A percentile compares a stretch with the other conserved stretches of the same genome.
phyloP scores from a whole-genome alignment of 2,113 vertebrate genomes.

The Petaurus breviceps region DNA sequence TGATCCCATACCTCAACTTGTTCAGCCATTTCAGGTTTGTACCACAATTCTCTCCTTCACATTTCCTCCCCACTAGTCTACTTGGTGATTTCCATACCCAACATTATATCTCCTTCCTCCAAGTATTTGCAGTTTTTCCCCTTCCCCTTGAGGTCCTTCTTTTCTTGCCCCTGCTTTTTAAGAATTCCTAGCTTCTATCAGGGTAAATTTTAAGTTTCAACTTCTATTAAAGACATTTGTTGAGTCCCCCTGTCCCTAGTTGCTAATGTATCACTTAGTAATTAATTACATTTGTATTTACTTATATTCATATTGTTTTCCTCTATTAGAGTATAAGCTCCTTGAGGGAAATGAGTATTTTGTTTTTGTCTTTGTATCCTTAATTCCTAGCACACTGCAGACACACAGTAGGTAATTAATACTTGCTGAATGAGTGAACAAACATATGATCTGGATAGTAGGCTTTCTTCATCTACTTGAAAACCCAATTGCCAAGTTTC shows the following conservation, averaged over 20 bases:
- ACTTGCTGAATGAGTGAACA: not conserved
- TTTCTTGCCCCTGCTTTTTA: too few relatives aligned
- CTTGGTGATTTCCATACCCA: too few relatives aligned
- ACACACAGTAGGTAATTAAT: not conserved
- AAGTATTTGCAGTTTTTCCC: too few relatives aligned
- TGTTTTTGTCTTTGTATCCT: not conserved
- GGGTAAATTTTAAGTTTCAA: not conserved
- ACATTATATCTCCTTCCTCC: too few relatives aligned
- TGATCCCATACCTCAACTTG: too few relatives aligned
- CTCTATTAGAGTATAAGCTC: not conserved
- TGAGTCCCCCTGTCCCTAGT: not conserved
- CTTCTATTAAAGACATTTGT: not conserved
- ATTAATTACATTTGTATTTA: not conserved
- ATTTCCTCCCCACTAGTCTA: too few relatives aligned
- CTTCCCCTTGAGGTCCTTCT: too few relatives aligned
- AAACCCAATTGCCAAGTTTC: not conserved
- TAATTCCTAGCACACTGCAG: not conserved
- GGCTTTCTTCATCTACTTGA: not conserved
- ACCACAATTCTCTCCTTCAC: too few relatives aligned
- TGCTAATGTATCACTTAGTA: not conserved
- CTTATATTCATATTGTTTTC: not conserved
- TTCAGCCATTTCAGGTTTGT: too few relatives aligned
- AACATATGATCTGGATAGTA: not conserved
- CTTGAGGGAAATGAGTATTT: rapidly evolving
- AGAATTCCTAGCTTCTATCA: too few relatives aligned